These are phyloP conservation scores for Caenorhabditis panamensis DNA, from an alignment of 2,888 invertebrate species.

Conservation along the genomic window DNA sequence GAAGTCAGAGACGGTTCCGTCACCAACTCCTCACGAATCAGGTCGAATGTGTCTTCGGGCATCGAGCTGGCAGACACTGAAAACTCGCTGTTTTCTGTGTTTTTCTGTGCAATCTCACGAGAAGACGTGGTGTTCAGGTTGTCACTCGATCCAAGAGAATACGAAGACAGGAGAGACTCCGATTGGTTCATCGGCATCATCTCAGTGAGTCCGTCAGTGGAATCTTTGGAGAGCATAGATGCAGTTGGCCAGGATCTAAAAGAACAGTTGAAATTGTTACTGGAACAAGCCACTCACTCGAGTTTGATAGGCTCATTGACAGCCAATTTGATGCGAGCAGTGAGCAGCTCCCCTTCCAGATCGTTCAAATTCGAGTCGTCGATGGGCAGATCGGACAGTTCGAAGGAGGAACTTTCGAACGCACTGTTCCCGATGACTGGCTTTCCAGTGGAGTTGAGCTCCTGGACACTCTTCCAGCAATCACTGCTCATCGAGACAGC, in stretches of 20 bases:
- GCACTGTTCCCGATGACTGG: neutral
- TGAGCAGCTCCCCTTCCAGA: slow-evolving; percentile 21
- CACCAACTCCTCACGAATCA: neutral
- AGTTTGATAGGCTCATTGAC: slow-evolving; percentile 22
- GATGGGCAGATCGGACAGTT: neutral
- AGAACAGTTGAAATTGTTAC: neutral
- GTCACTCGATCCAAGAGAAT: neutral
- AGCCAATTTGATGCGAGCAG: slow-evolving; percentile 13
- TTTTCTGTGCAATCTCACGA: neutral
- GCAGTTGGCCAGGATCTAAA: slow-evolving; percentile 26
- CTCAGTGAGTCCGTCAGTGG: neutral
- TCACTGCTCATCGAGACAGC: slow-evolving; percentile 1
- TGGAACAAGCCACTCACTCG: slow-evolving; percentile 3
- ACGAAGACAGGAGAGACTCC: slow-evolving; percentile 29
- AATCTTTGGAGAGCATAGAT: neutral
- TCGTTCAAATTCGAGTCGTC: slow-evolving; percentile 37
- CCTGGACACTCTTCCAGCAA: neutral
- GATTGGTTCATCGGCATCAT: slow-evolving; percentile 12
- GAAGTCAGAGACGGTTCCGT: neutral
- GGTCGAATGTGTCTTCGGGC: slow-evolving; percentile 14
- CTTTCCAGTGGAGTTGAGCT: too few relatives aligned
- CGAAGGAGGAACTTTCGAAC: slow-evolving; percentile 17
- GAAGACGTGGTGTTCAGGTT: slow-evolving; percentile 11
- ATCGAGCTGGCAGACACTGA: slow-evolving; percentile 31
- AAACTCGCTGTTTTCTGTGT: neutral